Percentiles rank a stretch among this genome's conserved stretches.
These are phyloP conservation scores for Phaenicophaeus curvirostris DNA, from an alignment of 2,797 vertebrate species.

Conservation along the genomic window DNA sequence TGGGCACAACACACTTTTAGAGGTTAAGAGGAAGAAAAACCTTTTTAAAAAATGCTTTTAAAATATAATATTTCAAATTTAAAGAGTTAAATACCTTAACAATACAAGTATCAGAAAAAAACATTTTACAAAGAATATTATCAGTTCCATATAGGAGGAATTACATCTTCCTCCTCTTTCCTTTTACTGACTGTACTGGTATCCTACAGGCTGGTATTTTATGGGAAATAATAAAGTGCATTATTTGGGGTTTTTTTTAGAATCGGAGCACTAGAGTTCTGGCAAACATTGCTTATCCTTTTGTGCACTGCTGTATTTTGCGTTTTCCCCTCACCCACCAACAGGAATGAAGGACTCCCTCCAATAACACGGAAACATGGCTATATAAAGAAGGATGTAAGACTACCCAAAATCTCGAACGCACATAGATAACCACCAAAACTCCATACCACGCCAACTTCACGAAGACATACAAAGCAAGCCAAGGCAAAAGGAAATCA, in stretches of 20 bases:
- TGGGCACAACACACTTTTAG: neutral
- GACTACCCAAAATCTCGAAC: neutral
- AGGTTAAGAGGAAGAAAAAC: neutral
- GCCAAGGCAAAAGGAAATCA: neutral
- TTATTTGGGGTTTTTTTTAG: neutral
- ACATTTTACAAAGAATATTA: neutral
- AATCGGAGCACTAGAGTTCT: neutral
- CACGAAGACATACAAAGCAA: rapidly evolving
- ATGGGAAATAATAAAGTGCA: neutral
- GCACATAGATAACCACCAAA: neutral
- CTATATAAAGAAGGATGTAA: neutral
- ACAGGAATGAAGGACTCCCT: neutral
- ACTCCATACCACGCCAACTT: rapidly evolving
- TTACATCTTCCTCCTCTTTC: neutral
- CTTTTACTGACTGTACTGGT: neutral
- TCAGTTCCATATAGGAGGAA: neutral
- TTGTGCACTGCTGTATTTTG: neutral
- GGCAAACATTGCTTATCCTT: neutral
- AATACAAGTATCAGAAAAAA: neutral
- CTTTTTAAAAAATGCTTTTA: neutral
- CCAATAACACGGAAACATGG: neutral
- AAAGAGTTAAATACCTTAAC: neutral
- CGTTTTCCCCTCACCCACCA: neutral
- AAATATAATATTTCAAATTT: neutral
- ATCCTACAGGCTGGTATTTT: neutral